Percentiles rank a stretch among this genome's conserved stretches.
phyloP scores from a whole-genome alignment of 2,888 invertebrate genomes.

The Zeuzera pyrina region DNA sequence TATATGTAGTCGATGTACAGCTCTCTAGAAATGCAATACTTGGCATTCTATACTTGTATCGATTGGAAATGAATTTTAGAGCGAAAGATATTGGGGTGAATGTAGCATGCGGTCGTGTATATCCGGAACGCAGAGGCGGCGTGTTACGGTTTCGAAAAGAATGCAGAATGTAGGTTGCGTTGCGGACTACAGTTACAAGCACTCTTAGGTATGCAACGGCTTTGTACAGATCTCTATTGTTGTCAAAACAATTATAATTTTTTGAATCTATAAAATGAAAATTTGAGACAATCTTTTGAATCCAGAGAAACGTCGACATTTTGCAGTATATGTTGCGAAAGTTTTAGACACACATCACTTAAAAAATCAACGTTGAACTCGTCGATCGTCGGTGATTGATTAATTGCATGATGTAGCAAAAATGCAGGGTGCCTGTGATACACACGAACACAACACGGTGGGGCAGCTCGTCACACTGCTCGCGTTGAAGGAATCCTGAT shows the following conservation, averaged over 20 bases:
- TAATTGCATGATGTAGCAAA: conserved; percentile 22
- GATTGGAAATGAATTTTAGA: conserved; percentile 53
- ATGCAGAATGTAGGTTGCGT: conserved; percentile 71
- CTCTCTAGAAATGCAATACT: conserved; percentile 63
- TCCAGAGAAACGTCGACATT: too few species aligned
- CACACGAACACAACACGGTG: conserved; percentile 15
- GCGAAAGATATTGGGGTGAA: conserved; percentile 47
- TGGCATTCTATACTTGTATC: conserved; percentile 37
- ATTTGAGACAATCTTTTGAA: too few species aligned
- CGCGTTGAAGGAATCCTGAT: conserved; percentile 45
- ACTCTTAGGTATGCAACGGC: conserved; percentile 52
- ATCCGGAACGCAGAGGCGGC: conserved; percentile 69
- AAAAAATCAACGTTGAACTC: too few species aligned
- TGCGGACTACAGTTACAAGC: conserved; percentile 64
- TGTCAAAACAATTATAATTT: conserved; percentile 32
- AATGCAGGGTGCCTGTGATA: conserved; percentile 32
- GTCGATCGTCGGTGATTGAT: too few species aligned
- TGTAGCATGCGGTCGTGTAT: conserved; percentile 44
- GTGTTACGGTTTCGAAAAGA: conserved; percentile 72
- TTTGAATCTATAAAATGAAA: too few species aligned
- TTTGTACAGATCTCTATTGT: conserved; percentile 44
- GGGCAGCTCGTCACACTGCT: conserved; percentile 23
- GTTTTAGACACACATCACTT: too few species aligned
- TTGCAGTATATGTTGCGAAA: too few species aligned
- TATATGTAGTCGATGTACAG: conserved; percentile 44